phyloP scores from a whole-genome alignment of 1,140 invertebrate species.

The Dufourea novaeangliae region DNA sequence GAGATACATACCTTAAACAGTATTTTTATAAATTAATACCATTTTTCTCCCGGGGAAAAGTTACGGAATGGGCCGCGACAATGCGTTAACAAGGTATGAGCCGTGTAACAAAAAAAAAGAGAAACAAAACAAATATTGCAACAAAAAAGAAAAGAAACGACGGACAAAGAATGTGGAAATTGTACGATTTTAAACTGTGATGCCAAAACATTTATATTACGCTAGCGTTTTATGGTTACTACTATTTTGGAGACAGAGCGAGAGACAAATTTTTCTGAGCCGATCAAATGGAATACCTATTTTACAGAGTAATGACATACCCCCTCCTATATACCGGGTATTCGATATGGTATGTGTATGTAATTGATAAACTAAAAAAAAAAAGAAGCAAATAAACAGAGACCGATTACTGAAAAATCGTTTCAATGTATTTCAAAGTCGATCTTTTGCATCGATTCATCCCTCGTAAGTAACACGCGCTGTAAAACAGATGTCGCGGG shows the following conservation, averaged over 20 bases:
- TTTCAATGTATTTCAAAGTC: conserved; percentile 59
- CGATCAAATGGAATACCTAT: conserved; percentile 65
- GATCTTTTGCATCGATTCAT: conserved; percentile 50
- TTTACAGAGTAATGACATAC: conserved; percentile 74
- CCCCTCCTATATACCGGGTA: conserved; percentile 65
- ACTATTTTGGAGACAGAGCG: conserved; percentile 49
- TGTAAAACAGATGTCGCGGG: conserved; percentile 55
- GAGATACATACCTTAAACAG: conserved; percentile 69
- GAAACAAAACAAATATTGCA: no score
- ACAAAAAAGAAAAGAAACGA: conserved; percentile 18
- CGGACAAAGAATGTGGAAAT: conserved; percentile 24
- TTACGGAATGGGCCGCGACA: not conserved
- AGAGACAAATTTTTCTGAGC: conserved; percentile 55
- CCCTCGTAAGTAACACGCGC: conserved; percentile 51
- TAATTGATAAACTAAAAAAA: conserved; percentile 65
- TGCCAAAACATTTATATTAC: conserved; percentile 76
- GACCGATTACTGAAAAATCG: conserved; percentile 61
- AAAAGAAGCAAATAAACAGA: conserved; percentile 70
- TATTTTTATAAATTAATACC: conserved; percentile 77
- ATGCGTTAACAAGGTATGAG: conserved; percentile 7
- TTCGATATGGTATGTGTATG: conserved; percentile 67
- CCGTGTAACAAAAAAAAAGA: not conserved
- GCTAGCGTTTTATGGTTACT: conserved; percentile 63
- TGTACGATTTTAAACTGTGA: conserved; percentile 79
- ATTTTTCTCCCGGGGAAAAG: conserved; percentile 48